Evolutionary conservation across 2,113 vertebrate species (phyloP), one percentile per base, ranked within the genome.

Genomic region (Scytalopus superciliaris): DNA sequence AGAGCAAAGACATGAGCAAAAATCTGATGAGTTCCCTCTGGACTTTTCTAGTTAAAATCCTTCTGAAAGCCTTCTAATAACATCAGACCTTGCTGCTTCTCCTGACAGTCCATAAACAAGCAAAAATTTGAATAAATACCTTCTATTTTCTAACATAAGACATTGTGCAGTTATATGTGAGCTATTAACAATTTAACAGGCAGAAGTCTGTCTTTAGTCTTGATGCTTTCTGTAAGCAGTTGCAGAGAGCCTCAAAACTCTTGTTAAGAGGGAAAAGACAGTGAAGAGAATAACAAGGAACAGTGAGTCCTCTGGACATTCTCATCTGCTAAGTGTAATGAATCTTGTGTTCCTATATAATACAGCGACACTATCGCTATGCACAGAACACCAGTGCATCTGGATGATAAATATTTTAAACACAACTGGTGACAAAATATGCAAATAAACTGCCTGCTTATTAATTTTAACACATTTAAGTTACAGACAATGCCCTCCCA

Each of bases 401-500:
- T 77, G 84, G 19, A 31, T 73, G 91, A 87, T 91, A 96, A 87
- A 69, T 49, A 85, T 35, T 95, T 91, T 72, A 64, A 73, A 89
- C 53, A 35, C 5, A n/a, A 84, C 77, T 94, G 74, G 74, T 94
- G 84, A 85, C 70, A 89, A 86, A 93, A 76, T 40, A 79, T 40
- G 44, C 52, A 87, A 80, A 84, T 35, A 52, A 66, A 75, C 19
- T 30, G 25, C 47, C 24, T 60, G 4, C 33, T 84, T 62, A 30
- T 37, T 79, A 35, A 56, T 68, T 80, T 82, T 73, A 49, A 69
- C 21, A 73, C 17, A 57, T 52, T 50, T 55, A 28, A 49, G 33
- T 59, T 87, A 72, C 4, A 85, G 73, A 76, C 44, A 40, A 40
- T 67, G 74, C 19, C 8, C 9, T 12, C 15, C 4, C 6, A 33